Evolutionary conservation across 2,888 invertebrate species (phyloP).

Genomic region (Gerosis bhagava): DNA sequence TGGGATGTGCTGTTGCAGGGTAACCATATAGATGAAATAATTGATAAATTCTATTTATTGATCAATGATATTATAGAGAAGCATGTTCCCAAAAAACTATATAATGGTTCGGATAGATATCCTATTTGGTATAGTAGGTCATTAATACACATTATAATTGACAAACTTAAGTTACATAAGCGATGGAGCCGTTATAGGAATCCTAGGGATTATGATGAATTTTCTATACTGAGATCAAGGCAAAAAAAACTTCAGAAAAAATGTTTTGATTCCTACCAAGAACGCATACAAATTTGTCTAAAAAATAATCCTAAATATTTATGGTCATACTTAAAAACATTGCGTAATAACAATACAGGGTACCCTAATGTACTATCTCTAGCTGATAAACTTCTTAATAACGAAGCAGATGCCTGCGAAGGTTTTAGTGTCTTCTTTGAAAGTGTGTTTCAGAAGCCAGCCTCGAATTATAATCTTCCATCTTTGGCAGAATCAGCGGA

Average conservation of each 20-base stretch:
- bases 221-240: not conserved
- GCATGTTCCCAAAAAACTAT: not conserved
- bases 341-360: not conserved
- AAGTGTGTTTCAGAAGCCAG: slow-evolving; percentile 13
- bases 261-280: not conserved
- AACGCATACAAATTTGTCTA: not conserved
- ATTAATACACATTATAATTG: slow-evolving; percentile 2
- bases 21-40: slow-evolving; percentile 6
- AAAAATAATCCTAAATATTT: slow-evolving; percentile 1
- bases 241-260: not conserved
- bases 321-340: not conserved
- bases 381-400: not conserved
- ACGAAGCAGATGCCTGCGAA: not conserved
- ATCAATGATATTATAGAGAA: not conserved
- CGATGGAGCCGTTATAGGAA: not conserved
- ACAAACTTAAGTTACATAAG: not conserved
- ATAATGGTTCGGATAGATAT: not conserved
- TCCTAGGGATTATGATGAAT: slow-evolving; percentile 9
- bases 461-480: not conserved
- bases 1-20: slow-evolving; percentile 1
- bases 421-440: slow-evolving; percentile 13
- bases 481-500: not conserved
- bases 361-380: slow-evolving; percentile 3
- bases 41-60: slow-evolving; percentile 6
- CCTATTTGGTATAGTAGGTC: slow-evolving; percentile 2